A percentile compares a stretch with the other conserved stretches of the same genome.
Conservation (phyloP, 1,140 invertebrate species). For the Diploscapter pachys region DNA sequence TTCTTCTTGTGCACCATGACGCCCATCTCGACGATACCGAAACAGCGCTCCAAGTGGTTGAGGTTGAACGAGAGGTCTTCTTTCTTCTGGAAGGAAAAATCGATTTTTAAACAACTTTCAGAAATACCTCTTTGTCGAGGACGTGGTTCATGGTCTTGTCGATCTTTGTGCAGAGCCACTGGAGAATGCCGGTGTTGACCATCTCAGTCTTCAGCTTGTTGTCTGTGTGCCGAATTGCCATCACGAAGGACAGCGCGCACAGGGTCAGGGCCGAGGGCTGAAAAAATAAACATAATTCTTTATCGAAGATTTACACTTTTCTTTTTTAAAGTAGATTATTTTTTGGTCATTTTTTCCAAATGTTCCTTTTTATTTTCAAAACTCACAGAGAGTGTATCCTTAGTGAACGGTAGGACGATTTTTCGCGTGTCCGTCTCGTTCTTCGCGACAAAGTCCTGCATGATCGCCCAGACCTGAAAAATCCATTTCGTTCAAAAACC, state of each 20-base stretch:
- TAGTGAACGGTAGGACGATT: too few species aligned
- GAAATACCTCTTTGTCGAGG: too few species aligned
- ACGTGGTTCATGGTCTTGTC: too few species aligned
- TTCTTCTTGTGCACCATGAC: constrained; percentile 36
- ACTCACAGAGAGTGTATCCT: background rate
- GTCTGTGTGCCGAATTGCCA: constrained; percentile 9
- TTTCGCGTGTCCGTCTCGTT: too few species aligned
- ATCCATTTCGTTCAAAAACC: background rate
- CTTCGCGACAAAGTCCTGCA: constrained; percentile 9
- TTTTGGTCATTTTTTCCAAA: constrained; percentile 15
- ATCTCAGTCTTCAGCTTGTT: constrained; percentile 26
- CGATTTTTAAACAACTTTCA: too few species aligned
- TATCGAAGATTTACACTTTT: constrained; percentile 14
- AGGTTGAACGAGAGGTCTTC: background rate
- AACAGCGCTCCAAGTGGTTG: constrained; percentile 27
- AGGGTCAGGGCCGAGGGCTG: constrained; percentile 29
- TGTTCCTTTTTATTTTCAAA: constrained; percentile 19
- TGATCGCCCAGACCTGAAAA: constrained; percentile 22
- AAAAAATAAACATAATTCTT: background rate
- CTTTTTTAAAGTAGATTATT: constrained; percentile 14
- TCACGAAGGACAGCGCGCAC: constrained; percentile 24
- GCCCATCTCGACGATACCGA: constrained; percentile 37
- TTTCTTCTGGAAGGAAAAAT: too few species aligned
- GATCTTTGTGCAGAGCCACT: constrained; percentile 13
- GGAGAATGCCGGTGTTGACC: constrained; percentile 25